A percentile compares a stretch with the other conserved stretches of the same genome.
phyloP scores from a whole-genome alignment of 64 coral and sea anemone species.

The Porites lutea region DNA sequence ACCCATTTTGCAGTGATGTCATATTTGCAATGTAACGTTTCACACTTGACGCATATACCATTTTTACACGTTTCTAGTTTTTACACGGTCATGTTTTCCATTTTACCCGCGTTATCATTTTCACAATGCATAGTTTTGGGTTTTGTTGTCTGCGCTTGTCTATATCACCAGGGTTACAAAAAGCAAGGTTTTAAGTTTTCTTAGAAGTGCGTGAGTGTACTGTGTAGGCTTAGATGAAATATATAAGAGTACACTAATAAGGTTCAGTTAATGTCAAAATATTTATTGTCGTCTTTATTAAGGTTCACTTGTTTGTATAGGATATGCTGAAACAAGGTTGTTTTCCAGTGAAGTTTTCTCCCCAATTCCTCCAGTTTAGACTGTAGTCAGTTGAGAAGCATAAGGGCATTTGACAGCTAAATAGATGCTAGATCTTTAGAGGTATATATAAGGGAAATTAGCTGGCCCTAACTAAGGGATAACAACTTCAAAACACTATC shows the following conservation, averaged over 20 bases:
- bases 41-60: not conserved
- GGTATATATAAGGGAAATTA: too few species aligned
- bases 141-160: not conserved
- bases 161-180: not conserved
- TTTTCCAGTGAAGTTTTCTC: not conserved
- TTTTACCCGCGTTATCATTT: not conserved
- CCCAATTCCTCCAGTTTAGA: too few species aligned
- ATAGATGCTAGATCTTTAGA: too few species aligned
- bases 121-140: not conserved
- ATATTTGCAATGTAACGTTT: not conserved
- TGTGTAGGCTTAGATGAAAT: not conserved
- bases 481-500: too few species aligned
- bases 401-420: too few species aligned
- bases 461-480: too few species aligned
- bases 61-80: conserved; percentile 47
- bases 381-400: too few species aligned
- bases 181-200: not conserved
- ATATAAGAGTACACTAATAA: not conserved
- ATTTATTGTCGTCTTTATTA: too few species aligned
- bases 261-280: not conserved
- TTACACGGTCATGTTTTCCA: not conserved
- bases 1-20: not conserved
- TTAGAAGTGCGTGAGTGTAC: not conserved
- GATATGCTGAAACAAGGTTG: not conserved
- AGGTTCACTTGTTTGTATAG: too few species aligned